phyloP scores from a whole-genome alignment of 2,888 invertebrate species.

The Rhopalosiphum nymphaeae region DNA sequence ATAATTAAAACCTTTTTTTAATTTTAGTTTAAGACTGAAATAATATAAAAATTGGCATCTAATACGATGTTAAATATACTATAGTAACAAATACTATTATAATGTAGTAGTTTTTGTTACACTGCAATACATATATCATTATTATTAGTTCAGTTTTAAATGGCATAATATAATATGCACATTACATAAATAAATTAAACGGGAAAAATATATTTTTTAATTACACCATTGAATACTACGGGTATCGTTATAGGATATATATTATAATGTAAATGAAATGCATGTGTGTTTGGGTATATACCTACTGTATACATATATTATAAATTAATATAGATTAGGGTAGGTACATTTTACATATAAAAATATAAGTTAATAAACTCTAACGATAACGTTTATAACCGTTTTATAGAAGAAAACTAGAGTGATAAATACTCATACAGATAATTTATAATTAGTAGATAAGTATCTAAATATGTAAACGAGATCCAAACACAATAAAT shows the following conservation, averaged over 20 bases:
- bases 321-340: background rate
- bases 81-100: background rate
- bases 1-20: background rate
- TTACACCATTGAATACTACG: background rate
- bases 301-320: background rate
- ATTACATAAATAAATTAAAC: too few relatives aligned
- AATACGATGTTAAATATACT: background rate
- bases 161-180: too few relatives aligned
- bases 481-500: slow-evolving; percentile 34
- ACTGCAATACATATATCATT: background rate
- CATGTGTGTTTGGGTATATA: too few relatives aligned
- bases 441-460: background rate
- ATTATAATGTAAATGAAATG: too few relatives aligned
- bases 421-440: background rate
- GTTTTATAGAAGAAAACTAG: background rate
- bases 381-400: background rate
- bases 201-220: too few relatives aligned
- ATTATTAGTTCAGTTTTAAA: background rate
- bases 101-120: background rate
- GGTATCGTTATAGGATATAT: too few relatives aligned
- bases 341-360: background rate
- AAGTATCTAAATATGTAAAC: background rate
- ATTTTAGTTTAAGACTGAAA: background rate
- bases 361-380: background rate
- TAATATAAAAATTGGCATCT: background rate